Percentiles rank a stretch among this genome's conserved stretches.
phyloP scores from a whole-genome alignment of 2,888 invertebrate genomes.

The Tachystola acroxantha region DNA sequence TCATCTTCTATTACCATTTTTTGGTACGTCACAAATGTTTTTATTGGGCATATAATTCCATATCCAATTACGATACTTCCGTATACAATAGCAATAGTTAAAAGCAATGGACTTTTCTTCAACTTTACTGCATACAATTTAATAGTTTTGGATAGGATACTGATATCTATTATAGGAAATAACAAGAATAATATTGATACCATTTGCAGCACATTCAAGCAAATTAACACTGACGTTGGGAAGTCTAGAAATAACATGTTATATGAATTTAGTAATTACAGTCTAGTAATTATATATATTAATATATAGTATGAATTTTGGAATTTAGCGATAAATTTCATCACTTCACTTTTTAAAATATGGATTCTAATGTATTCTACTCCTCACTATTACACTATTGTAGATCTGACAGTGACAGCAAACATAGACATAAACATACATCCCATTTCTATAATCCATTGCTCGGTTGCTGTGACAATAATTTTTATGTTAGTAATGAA shows the following conservation, averaged over 20 bases:
- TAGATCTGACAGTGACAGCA: no score
- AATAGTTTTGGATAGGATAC: constrained; percentile 34
- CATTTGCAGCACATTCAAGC: constrained; percentile 43
- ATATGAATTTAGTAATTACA: not conserved
- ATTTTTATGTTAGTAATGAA: no score
- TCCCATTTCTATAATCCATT: no score
- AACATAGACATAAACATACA: no score
- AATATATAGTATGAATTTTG: no score
- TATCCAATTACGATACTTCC: constrained; percentile 23
- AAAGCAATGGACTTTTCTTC: constrained; percentile 10
- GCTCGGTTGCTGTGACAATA: no score
- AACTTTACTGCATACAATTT: constrained; percentile 18
- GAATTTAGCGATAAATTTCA: no score
- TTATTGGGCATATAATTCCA: constrained; percentile 44
- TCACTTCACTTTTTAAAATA: no score
- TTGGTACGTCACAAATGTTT: constrained; percentile 22
- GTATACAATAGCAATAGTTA: constrained; percentile 19
- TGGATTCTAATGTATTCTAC: no score
- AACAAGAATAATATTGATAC: constrained; percentile 37
- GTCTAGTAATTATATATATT: no score
- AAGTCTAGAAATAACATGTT: constrained; percentile 25
- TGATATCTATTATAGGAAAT: constrained; percentile 36
- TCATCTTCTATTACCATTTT: constrained; percentile 16
- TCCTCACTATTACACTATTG: no score
- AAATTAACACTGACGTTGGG: constrained; percentile 27